Evolutionary conservation across 2,113 vertebrate species (phyloP), one percentile per base, ranked within the genome.

Genomic region (Puffinus mauretanicus): DNA sequence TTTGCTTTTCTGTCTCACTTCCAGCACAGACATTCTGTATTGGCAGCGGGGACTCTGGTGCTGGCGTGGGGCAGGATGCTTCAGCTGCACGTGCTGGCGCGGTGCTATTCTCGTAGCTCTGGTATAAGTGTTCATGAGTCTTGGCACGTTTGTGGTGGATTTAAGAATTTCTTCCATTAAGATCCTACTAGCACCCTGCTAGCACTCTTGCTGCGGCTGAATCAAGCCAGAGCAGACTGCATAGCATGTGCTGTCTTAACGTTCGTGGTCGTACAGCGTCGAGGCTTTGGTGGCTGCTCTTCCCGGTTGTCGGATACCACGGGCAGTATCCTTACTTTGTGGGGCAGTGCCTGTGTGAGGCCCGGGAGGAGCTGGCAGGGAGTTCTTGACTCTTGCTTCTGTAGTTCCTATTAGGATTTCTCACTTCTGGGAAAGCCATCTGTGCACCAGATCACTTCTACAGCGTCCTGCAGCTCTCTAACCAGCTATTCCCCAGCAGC

Each of bases 191-290:
- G 38, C 55, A 4, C 65, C 67, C 17, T 38, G 64, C 20, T 15
- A 18, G 52, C 4, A 18, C 83, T 18, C 21, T 10, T 21, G 27
- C 82, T 40, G 67, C 2, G 6, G 61, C 61, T 64, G 60, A 18
- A 13, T 20, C 19, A 7, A 17, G 60, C 11, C 66, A 7, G 73
- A 1, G 8, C 65, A 10, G 40, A 3, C 58, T 13, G 34, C 13
- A 0, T 2, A 11, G 67, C 16, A 1, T 3, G 1, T 2, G 29
- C 51, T 30, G 51, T 17, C 26, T 36, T 36, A 11, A 3, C 5
- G 64, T 2, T 58, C 36, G 1, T 4, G 36, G 4, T 10, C 24
- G 1, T 15, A 16, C 49, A 65, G 91, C 54, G 5, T 4, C 0
- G 1, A 40, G 7, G 27, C 60, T 29, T 38, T 9, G 17, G 18